A percentile compares a stretch with the other conserved stretches of the same genome.
phyloP scores from a whole-genome alignment of 2,797 vertebrate genomes.

The Borostomias antarcticus region DNA sequence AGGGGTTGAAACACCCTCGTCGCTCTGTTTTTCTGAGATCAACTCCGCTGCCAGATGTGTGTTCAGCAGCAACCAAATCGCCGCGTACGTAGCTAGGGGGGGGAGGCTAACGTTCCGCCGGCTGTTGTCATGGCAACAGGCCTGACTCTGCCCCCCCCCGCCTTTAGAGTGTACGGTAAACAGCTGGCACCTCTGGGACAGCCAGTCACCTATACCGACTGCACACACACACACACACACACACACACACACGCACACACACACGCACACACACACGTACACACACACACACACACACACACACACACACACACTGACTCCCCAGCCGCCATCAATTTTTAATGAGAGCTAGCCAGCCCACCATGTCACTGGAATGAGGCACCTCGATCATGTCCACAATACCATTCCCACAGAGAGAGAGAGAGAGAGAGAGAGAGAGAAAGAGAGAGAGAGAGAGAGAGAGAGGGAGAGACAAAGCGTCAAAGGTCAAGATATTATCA shows the following conservation, averaged over 20 bases:
- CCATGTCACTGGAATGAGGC: constrained; percentile 87
- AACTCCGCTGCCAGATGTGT: constrained; percentile 55
- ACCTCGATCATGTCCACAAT: constrained; percentile 86
- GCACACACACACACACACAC: constrained; percentile 31
- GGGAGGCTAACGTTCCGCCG: constrained; percentile 55
- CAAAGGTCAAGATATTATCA: too few relatives aligned
- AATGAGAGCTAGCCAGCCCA: constrained; percentile 87
- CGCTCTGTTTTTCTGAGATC: constrained; percentile 44
- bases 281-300: constrained; percentile 21
- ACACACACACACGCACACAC: constrained; percentile 24
- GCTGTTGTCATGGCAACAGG: constrained; percentile 70
- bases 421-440: constrained; percentile 28
- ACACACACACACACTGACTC: constrained; percentile 29
- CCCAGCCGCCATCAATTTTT: constrained; percentile 84
- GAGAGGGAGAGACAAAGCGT: constrained; percentile 34
- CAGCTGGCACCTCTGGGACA: constrained; percentile 78
- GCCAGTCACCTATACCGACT: constrained; percentile 73
- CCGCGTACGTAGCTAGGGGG: constrained; percentile 47
- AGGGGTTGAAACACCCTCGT: constrained; percentile 27
- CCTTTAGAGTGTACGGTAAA: constrained; percentile 65
- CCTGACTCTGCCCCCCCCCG: constrained; percentile 71
- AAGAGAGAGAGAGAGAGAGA: constrained; percentile 38
- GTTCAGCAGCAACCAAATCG: constrained; percentile 39
- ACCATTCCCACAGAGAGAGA: constrained; percentile 61
- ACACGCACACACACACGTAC: constrained; percentile 25